Evolutionary conservation across 2,888 invertebrate species (phyloP).

Genomic region (Trisateles emortualis): DNA sequence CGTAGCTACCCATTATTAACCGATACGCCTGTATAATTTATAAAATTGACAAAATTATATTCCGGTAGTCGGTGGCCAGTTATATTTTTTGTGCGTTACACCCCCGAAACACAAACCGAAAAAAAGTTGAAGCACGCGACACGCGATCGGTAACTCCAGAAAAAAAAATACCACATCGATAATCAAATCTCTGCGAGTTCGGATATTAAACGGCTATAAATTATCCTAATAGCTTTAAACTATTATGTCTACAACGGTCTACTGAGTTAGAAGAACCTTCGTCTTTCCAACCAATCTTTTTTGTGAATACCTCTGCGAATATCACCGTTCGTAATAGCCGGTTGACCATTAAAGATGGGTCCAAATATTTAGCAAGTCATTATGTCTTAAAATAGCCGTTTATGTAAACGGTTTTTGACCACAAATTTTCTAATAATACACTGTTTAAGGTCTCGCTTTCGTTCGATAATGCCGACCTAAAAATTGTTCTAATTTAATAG

Average conservation of each 20-base stretch:
- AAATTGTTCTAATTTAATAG: too few species aligned
- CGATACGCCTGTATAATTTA: conserved; percentile 81
- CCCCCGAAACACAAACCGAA: conserved; percentile 70
- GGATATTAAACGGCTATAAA: conserved; percentile 84
- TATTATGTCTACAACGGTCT: conserved; percentile 63
- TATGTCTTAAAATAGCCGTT: conserved; percentile 37
- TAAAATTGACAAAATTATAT: conserved; percentile 85
- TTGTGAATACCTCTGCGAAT: conserved; percentile 35
- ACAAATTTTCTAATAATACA: conserved; percentile 39
- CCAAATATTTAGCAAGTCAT: conserved; percentile 56
- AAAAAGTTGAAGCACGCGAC: conserved; percentile 81
- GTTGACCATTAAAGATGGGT: conserved; percentile 62
- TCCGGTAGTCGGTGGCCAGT: conserved; percentile 85
- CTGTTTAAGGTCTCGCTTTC: conserved; percentile 1
- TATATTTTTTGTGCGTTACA: conserved; percentile 79
- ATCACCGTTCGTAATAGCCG: conserved; percentile 40
- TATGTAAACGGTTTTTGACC: conserved; percentile 42
- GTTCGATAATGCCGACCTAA: neutral
- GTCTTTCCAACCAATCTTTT: conserved; percentile 44
- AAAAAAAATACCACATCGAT: conserved; percentile 77
- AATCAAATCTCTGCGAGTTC: conserved; percentile 79
- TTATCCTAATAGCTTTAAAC: conserved; percentile 83
- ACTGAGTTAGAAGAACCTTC: conserved; percentile 50
- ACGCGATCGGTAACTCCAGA: conserved; percentile 75
- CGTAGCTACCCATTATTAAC: conserved; percentile 75